Evolutionary conservation across 2,888 invertebrate genomes (phyloP).

Genomic region (Macrophya alboannulata): DNA sequence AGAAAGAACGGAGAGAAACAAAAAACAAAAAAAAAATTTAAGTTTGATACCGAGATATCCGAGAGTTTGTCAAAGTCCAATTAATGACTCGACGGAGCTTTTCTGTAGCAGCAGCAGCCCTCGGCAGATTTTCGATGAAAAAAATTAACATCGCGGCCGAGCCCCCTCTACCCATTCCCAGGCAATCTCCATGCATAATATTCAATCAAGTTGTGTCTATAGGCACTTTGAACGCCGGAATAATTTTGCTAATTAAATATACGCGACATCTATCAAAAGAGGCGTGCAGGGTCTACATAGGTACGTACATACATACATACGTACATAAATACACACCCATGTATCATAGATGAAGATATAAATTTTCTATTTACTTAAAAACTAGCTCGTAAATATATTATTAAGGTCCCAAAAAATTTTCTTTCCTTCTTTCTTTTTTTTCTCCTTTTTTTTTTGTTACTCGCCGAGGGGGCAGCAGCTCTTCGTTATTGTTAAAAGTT

Average conservation of each 20-base stretch:
- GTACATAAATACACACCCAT: background rate
- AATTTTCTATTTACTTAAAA: background rate
- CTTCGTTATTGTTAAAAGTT: background rate
- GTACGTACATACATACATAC: background rate
- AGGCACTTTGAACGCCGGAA: slow-evolving; percentile 34
- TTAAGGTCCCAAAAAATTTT: background rate
- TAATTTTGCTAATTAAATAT: slow-evolving; percentile 10
- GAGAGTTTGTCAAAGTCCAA: slow-evolving; percentile 45
- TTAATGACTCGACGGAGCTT: slow-evolving; percentile 32
- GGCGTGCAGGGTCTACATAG: too few species aligned
- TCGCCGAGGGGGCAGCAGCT: background rate
- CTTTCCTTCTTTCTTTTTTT: background rate
- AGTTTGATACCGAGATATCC: background rate
- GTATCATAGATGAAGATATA: too few species aligned
- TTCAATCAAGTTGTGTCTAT: slow-evolving; percentile 57
- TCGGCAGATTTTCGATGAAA: slow-evolving; percentile 49
- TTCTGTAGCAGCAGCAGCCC: slow-evolving; percentile 14
- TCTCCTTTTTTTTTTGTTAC: background rate
- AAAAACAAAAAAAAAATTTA: background rate
- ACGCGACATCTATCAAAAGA: slow-evolving; percentile 42
- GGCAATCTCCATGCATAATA: slow-evolving; percentile 53
- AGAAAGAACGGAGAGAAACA: too few species aligned
- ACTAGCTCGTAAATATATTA: background rate
- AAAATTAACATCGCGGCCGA: slow-evolving; percentile 46
- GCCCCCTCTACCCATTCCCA: slow-evolving; percentile 42